Evolutionary conservation across 2,113 vertebrate species (phyloP), one percentile per base, ranked within the genome.

Genomic region (Tupaia chinensis): DNA sequence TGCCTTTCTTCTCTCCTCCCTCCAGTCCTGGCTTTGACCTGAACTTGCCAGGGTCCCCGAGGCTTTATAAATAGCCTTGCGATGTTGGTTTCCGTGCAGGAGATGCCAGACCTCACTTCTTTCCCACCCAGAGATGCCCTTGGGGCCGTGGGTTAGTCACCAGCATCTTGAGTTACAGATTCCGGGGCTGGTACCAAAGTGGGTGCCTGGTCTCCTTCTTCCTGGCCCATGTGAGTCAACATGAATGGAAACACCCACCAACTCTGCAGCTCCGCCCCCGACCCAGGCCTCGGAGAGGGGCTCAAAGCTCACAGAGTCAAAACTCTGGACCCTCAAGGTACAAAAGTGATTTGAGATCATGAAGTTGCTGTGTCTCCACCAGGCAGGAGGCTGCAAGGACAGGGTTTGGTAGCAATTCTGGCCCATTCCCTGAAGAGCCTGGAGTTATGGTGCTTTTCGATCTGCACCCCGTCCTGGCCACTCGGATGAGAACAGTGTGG

Each of bases 401-500:
- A 6, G 17, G 0, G 0, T 17, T 54, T 65, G 0, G 9, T 0
- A 8, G 61, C 58, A 1, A 27, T 2, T 0, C 9, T 11, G 16
- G 3, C 9, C 65, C 5, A 0, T 56, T 14, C 53, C 44, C 1
- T 0, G 69, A 81, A 19, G n/a, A 65, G 69, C 56, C 53, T 1
- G 34, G 79, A 58, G 53, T 0, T 0, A 3, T 0, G 1, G 61
- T 0, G 20, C 20, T 16, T 27, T 74, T 61, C 9, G 10, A 11
- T 4, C 61, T 0, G 4, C 25, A 32, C 2, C 5, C 25, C 29
- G 14, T 77, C 76, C 11, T 5, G 58, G 79, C 22, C 27, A 58
- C 80, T 9, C 0, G 4, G 2, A 0, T 11, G 0, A 29, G 16
- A 34, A 56, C 15, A 5, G 0, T 0, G 11, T 17, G 61, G 56